Percentiles rank a stretch among this genome's conserved stretches.
These are phyloP conservation scores for Anthrax anthrax DNA, from an alignment of 2,888 invertebrate species.

Conservation along the genomic window DNA sequence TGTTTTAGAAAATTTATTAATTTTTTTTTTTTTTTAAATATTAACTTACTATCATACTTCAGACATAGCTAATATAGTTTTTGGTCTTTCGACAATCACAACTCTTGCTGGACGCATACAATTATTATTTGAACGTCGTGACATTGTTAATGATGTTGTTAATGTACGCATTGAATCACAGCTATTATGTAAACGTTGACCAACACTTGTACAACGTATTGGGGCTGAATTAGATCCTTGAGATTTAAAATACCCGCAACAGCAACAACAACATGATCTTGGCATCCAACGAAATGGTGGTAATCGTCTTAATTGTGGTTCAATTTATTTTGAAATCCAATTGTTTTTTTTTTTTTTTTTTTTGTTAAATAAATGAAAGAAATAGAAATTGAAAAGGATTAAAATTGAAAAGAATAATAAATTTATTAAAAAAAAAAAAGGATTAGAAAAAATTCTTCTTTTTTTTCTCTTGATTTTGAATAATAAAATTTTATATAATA, in stretches of 20 bases:
- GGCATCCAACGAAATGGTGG: constrained; percentile 54
- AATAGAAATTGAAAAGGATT: too few species aligned
- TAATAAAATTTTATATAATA: too few species aligned
- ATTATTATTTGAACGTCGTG: constrained; percentile 27
- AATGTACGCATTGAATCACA: constrained; percentile 34
- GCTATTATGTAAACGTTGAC: constrained; percentile 31
- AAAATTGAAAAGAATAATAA: not conserved
- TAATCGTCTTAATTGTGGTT: constrained; percentile 28
- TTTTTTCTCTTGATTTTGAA: too few species aligned
- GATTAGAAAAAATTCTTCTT: too few species aligned
- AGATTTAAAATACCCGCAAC: constrained; percentile 36
- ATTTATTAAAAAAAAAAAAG: not conserved
- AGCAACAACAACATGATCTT: constrained; percentile 35
- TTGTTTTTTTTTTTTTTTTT: too few species aligned
- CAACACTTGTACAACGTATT: constrained; percentile 27
- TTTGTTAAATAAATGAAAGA: too few species aligned
- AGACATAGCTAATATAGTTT: constrained; percentile 27
- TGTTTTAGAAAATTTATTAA: too few species aligned
- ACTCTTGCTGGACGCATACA: constrained; percentile 26
- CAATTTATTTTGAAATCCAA: too few species aligned
- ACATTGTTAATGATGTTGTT: constrained; percentile 32
- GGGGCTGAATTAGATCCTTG: constrained; percentile 24
- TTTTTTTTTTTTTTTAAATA: too few species aligned
- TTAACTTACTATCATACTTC: constrained; percentile 29
- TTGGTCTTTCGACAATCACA: constrained; percentile 28